Conservation (phyloP, 2,888 invertebrate genomes). For the Oscheius sp. region DNA sequence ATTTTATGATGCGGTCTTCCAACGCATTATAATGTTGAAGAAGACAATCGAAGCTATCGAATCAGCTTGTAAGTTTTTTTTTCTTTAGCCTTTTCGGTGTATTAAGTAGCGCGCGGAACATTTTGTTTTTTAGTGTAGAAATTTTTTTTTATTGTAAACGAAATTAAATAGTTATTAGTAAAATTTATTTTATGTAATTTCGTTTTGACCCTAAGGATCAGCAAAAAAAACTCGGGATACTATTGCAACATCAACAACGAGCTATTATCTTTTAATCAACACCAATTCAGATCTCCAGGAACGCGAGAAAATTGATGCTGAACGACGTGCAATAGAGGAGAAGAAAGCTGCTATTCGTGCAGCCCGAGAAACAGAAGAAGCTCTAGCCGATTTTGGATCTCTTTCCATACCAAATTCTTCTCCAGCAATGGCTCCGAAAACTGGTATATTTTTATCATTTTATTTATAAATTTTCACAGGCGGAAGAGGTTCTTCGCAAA, state of each 20-base stretch:
- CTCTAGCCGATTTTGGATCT: constrained; percentile 41
- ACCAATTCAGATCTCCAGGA: constrained; percentile 48
- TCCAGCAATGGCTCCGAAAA: not conserved
- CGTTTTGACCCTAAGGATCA: not conserved
- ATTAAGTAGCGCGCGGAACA: not conserved
- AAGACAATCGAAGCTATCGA: constrained; percentile 53
- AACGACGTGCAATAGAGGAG: constrained; percentile 42
- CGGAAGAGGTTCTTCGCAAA: constrained; percentile 41
- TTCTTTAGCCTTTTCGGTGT: not conserved
- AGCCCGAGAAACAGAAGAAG: constrained; percentile 40
- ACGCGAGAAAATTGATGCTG: constrained; percentile 39
- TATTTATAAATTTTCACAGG: constrained; percentile 1
- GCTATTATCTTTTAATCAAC: not conserved
- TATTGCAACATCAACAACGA: too few relatives aligned
- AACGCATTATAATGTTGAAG: constrained; percentile 43
- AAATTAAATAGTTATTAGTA: not conserved
- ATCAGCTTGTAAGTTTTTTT: constrained; percentile 47
- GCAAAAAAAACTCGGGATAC: too few relatives aligned
- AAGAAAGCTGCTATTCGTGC: constrained; percentile 37
- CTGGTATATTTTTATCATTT: not conserved
- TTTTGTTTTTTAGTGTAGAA: not conserved
- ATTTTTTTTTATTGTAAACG: not conserved
- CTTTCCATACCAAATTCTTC: not conserved
- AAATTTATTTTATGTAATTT: not conserved
- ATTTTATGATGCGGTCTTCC: constrained; percentile 44